A percentile compares a stretch with the other conserved stretches of the same genome.
phyloP scores from a whole-genome alignment of 2,113 vertebrate species.

The Dasyprocta punctata region DNA sequence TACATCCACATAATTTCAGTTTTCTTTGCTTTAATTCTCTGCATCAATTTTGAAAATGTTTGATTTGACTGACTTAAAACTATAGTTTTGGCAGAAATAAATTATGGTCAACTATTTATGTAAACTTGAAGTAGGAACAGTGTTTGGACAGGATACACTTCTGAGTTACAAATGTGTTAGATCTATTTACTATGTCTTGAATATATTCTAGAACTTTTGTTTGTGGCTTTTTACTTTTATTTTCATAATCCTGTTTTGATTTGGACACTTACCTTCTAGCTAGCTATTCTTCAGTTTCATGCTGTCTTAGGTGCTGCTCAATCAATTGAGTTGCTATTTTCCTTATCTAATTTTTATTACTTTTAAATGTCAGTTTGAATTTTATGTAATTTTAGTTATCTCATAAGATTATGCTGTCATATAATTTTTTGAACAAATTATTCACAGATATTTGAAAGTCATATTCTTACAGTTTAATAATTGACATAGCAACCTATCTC shows the following conservation, averaged over 20 bases:
- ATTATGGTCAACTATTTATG: not conserved
- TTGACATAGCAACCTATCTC: not conserved
- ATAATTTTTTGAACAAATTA: not conserved
- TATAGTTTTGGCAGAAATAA: not conserved
- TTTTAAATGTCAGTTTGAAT: not conserved
- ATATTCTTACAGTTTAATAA: not conserved
- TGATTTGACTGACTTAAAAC: not conserved
- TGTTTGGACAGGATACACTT: not conserved
- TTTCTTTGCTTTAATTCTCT: not conserved
- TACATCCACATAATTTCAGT: not conserved
- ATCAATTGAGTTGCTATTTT: not conserved
- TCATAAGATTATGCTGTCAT: not conserved
- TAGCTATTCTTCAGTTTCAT: not conserved
- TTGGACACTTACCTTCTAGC: not conserved
- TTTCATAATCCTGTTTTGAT: not conserved
- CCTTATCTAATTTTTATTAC: not conserved
- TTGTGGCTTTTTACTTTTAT: not conserved
- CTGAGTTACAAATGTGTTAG: not conserved
- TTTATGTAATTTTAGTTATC: not conserved
- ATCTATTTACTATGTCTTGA: not conserved
- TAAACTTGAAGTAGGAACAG: not conserved
- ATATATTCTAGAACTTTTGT: not conserved
- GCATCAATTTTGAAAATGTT: not conserved
- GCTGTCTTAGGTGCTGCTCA: not conserved
- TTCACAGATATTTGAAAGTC: not conserved